phyloP scores from a whole-genome alignment of 2,888 invertebrate genomes.

The Holacanthella duospinosa region DNA sequence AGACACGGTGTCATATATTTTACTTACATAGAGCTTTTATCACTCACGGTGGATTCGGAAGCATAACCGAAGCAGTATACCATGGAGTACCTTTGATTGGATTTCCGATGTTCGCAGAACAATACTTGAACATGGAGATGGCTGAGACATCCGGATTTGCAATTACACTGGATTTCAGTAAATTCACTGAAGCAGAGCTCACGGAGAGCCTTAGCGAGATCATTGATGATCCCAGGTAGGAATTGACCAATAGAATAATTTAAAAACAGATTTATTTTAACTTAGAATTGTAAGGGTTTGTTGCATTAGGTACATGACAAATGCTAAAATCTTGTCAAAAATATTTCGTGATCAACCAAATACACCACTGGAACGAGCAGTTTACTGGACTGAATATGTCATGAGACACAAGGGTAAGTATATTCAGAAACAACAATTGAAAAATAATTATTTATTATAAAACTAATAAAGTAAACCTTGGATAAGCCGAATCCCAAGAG shows the following conservation, averaged over 20 bases:
- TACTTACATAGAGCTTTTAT: slow-evolving; percentile 51
- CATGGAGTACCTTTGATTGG: slow-evolving; percentile 48
- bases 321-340: background rate
- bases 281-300: background rate
- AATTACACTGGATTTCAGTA: slow-evolving; percentile 15
- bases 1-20: too few species aligned
- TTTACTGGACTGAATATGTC: slow-evolving; percentile 4
- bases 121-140: slow-evolving; percentile 48
- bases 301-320: background rate
- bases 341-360: slow-evolving; percentile 1
- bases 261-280: background rate
- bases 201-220: slow-evolving; percentile 10
- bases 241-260: too few species aligned
- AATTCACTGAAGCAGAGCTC: slow-evolving; percentile 18
- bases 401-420: too few species aligned
- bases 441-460: background rate
- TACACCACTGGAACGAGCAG: background rate
- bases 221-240: slow-evolving; percentile 15
- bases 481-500: too few species aligned
- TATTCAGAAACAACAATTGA: too few species aligned
- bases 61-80: slow-evolving; percentile 52
- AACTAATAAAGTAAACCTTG: background rate
- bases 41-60: slow-evolving; percentile 56
- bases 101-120: slow-evolving; percentile 46
- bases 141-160: slow-evolving; percentile 48